Evolutionary conservation across 53 echinoderm and acorn worm species (phyloP).

Genomic region (Hippasteria phrygiana): DNA sequence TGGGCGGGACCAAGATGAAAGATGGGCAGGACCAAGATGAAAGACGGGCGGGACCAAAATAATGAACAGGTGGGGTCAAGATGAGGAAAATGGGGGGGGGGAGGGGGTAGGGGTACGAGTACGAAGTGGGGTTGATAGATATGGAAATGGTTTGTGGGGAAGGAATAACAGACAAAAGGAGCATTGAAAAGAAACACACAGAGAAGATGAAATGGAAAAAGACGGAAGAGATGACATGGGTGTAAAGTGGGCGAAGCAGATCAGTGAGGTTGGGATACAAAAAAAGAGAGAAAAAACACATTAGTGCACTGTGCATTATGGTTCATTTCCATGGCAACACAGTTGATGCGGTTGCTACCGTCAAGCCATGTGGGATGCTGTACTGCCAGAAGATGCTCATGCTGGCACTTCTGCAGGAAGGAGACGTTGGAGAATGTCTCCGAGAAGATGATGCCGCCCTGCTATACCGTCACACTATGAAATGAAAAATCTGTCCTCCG

Average conservation of each 20-base stretch:
- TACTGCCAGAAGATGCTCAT: conserved; percentile 13
- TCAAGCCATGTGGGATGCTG: conserved; percentile 20
- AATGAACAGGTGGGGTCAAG: neutral
- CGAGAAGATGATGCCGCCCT: no score
- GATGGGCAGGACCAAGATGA: neutral
- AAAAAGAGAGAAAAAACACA: conserved; percentile 44
- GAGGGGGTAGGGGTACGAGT: neutral
- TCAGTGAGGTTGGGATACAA: conserved; percentile 13
- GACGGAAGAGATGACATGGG: neutral
- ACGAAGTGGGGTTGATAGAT: neutral
- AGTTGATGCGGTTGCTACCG: conserved; percentile 1
- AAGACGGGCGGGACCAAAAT: neutral
- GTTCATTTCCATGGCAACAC: conserved; percentile 23
- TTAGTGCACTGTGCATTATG: conserved; percentile 60
- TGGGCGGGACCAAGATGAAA: neutral
- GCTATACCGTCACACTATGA: no score
- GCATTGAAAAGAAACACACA: neutral
- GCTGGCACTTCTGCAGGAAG: conserved; percentile 2
- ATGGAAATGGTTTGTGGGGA: neutral
- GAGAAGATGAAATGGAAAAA: conserved; percentile 16
- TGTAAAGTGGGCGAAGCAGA: neutral
- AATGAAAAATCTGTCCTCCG: neutral
- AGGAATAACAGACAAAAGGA: neutral
- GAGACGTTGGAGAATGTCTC: no score
- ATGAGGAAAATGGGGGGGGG: neutral